Conservation (phyloP, 2,888 invertebrate species). For the Tiliacea citrago region DNA sequence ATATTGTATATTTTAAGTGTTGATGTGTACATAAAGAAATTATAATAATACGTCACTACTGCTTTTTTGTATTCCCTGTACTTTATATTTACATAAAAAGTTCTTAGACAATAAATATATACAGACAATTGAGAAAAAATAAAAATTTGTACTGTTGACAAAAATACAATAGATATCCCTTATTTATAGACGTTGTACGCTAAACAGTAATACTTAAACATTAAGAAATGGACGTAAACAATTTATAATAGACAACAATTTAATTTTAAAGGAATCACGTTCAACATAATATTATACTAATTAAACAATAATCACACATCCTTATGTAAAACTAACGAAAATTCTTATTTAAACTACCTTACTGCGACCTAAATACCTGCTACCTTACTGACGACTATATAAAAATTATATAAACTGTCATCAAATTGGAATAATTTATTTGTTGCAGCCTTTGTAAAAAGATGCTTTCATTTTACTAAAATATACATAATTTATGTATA, state of each 20-base stretch:
- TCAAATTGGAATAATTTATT: slow-evolving; percentile 32
- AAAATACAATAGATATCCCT: slow-evolving; percentile 42
- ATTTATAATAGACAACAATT: slow-evolving; percentile 52
- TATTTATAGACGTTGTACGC: slow-evolving; percentile 41
- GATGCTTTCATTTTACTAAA: slow-evolving; percentile 39
- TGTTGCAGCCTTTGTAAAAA: slow-evolving; percentile 31
- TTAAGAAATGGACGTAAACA: slow-evolving; percentile 57
- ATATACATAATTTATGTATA: slow-evolving; percentile 37
- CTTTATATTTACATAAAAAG: slow-evolving; percentile 48
- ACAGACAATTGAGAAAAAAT: slow-evolving; percentile 36
- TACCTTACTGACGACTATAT: slow-evolving; percentile 34
- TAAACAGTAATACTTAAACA: slow-evolving; percentile 58
- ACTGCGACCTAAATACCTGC: slow-evolving; percentile 48
- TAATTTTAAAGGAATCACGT: slow-evolving; percentile 46
- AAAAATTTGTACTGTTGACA: slow-evolving; percentile 57
- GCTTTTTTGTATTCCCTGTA: slow-evolving; percentile 75
- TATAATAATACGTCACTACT: slow-evolving; percentile 68
- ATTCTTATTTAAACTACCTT: slow-evolving; percentile 42
- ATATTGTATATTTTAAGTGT: slow-evolving; percentile 79
- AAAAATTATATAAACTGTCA: slow-evolving; percentile 39
- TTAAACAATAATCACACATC: slow-evolving; percentile 43
- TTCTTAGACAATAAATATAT: slow-evolving; percentile 43
- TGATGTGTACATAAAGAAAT: slow-evolving; percentile 86
- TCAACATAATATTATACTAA: slow-evolving; percentile 29
- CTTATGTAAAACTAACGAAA: slow-evolving; percentile 40